phyloP scores from a whole-genome alignment of 2,797 vertebrate species.

The Sebastes iracundus region DNA sequence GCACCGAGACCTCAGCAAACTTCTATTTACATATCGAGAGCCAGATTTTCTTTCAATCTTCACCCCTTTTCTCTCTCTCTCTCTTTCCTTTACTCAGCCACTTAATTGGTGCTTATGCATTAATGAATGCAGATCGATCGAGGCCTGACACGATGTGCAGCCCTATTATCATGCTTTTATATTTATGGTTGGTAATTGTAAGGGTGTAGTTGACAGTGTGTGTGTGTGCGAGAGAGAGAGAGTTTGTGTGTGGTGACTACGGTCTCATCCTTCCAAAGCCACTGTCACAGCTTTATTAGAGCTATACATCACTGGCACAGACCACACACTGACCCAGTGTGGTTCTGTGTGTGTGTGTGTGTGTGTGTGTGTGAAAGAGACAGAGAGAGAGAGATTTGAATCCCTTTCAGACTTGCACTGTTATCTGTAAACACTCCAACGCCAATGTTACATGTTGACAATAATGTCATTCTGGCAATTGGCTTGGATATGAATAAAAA shows the following conservation, averaged over 20 bases:
- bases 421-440: not conserved
- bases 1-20: slow-evolving; percentile 41
- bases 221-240: not conserved
- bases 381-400: not conserved
- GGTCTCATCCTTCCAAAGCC: slow-evolving; percentile 44
- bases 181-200: slow-evolving; percentile 70
- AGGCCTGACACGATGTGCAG: slow-evolving; percentile 52
- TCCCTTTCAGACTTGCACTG: not conserved
- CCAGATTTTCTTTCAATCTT: not conserved
- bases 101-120: slow-evolving; percentile 74
- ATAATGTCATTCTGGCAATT: not conserved
- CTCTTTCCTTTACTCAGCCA: slow-evolving; percentile 9
- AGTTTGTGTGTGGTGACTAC: slow-evolving; percentile 15
- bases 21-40: slow-evolving; percentile 39
- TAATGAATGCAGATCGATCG: slow-evolving; percentile 70
- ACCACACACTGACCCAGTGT: slow-evolving; percentile 19
- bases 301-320: slow-evolving; percentile 58
- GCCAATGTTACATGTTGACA: not conserved
- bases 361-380: not conserved
- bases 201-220: slow-evolving; percentile 16
- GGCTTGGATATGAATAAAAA: not conserved
- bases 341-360: slow-evolving; percentile 2
- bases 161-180: slow-evolving; percentile 65
- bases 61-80: not conserved
- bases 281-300: slow-evolving; percentile 65